Evolutionary conservation across 2,888 invertebrate species (phyloP).

Genomic region (Rhopalosiphum nymphaeae): DNA sequence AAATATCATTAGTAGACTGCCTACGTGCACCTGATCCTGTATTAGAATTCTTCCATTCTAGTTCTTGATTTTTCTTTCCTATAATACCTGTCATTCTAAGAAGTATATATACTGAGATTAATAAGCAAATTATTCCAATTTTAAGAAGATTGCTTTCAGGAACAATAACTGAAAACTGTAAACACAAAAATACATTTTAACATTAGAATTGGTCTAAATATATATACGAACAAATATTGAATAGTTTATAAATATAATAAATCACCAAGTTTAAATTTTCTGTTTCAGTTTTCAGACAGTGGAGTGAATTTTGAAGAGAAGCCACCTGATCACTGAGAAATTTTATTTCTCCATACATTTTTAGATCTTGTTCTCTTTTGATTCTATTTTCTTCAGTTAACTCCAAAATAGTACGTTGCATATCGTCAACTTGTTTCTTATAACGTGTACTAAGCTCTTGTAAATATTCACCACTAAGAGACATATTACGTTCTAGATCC

Average conservation of each 20-base stretch:
- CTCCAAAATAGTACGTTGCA: constrained; percentile 87
- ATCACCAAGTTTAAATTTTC: constrained; percentile 60
- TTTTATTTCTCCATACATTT: constrained; percentile 83
- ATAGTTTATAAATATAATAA: background rate
- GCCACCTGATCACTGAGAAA: constrained; percentile 77
- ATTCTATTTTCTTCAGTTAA: constrained; percentile 80
- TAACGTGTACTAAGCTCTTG: constrained; percentile 96
- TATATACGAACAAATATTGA: background rate
- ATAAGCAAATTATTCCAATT: constrained; percentile 43
- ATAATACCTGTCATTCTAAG: constrained; percentile 35
- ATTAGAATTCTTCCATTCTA: constrained; percentile 66
- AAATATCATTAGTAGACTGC: constrained; percentile 74
- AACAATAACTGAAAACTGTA: constrained; percentile 54
- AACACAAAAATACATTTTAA: constrained; percentile 18
- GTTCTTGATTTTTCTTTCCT: constrained; percentile 38
- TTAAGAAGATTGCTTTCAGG: constrained; percentile 50
- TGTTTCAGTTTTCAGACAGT: constrained; percentile 53
- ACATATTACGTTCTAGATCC: constrained; percentile 96
- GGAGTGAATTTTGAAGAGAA: constrained; percentile 70
- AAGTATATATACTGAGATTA: constrained; percentile 21
- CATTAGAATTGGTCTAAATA: background rate
- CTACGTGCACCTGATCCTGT: constrained; percentile 64
- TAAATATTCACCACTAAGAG: constrained; percentile 94
- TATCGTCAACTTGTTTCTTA: constrained; percentile 96
- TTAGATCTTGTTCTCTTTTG: constrained; percentile 81